Evolutionary conservation across 2,113 vertebrate species (phyloP).

Genomic region (Plecturocebus donacophilus): DNA sequence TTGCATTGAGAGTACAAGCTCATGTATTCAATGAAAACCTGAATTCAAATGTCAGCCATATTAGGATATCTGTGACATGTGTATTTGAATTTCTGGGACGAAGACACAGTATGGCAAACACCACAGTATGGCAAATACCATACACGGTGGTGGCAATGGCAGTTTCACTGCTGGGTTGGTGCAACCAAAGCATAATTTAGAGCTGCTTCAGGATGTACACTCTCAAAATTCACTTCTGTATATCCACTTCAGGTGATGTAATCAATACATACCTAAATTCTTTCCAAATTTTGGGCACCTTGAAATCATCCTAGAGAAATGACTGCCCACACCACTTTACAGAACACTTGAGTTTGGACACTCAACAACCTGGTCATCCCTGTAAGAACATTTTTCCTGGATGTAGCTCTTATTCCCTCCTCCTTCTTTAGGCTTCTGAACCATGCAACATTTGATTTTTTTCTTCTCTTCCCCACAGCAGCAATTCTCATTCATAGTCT

Average conservation of each 20-base stretch:
- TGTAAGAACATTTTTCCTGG: background rate
- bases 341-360: background rate
- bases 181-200: background rate
- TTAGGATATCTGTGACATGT: background rate
- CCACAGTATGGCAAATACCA: background rate
- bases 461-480: constrained; percentile 25
- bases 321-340: background rate
- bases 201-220: background rate
- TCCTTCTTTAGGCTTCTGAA: background rate
- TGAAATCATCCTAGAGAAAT: background rate
- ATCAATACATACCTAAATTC: background rate
- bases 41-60: background rate
- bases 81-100: background rate
- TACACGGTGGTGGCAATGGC: background rate
- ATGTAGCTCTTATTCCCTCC: background rate
- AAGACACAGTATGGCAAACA: background rate
- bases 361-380: background rate
- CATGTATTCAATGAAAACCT: background rate
- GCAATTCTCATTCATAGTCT: constrained; percentile 53
- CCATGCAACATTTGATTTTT: background rate
- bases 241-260: background rate
- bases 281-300: background rate
- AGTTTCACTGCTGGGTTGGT: background rate
- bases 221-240: background rate
- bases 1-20: background rate